Evolutionary conservation across 2,888 invertebrate genomes (phyloP), one percentile per base, ranked within the genome.

Genomic region (Colletes collaris): DNA sequence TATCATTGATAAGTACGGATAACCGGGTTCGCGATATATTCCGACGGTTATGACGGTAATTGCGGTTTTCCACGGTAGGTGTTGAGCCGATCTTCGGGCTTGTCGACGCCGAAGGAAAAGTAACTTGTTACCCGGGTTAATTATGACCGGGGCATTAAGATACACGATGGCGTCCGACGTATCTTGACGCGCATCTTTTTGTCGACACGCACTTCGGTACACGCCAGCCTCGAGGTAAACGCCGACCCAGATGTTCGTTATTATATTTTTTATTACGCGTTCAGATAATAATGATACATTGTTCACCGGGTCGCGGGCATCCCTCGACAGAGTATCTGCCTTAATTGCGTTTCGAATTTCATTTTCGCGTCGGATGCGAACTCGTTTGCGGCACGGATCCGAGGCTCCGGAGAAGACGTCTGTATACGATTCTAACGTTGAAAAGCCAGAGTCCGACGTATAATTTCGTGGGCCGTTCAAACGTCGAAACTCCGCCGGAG

Each of bases 391-490:
- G 16, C 37, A 3, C 1, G 35, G 27, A 8, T 11, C 46, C 63
- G 10, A n/a, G 16, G 60, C 44, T 10, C 10, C 11, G 3, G 35
- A 11, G 40, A 16, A 40, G 40, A 40, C 40, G 40, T 40, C 11
- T 1, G 40, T 40, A 40, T 40, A 40, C 44, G 4, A 37, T 44
- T 52, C n/a, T 7, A 56, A 40, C 59, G 58, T 40, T 7, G 55
- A 68, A 59, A 50, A 53, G 10, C 44, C 13, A 46, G 50, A 10
- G 67, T 37, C 56, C 52, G 70, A 63, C 86, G 79, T 92, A 87
- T 92, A 92, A 92, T 92, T 92, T 92, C 81, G 90, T 86, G 89
- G 88, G 88, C 89, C 86, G 89, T 89, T 88, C 91, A 86, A 87
- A 90, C 90, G 91, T 91, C 89, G 90, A 91, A 90, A 91, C 88